These are phyloP conservation scores for Cryptocephalus moraei DNA, from an alignment of 2,888 invertebrate species.

Conservation along the genomic window DNA sequence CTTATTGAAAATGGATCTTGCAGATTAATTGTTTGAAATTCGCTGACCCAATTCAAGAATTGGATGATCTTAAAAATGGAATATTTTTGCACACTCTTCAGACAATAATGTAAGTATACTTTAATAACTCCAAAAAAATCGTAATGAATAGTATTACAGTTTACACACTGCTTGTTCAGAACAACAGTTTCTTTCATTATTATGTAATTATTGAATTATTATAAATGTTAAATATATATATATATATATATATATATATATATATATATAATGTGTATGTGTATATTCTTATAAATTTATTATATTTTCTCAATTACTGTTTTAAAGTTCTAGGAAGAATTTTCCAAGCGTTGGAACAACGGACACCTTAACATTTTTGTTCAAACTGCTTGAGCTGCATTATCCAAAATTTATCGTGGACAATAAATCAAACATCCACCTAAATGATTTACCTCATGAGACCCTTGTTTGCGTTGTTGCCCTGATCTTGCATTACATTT, in stretches of 20 bases:
- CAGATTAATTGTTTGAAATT: constrained; percentile 34
- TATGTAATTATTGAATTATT: no score
- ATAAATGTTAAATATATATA: no score
- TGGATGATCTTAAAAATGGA: constrained; percentile 26
- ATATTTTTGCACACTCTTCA: constrained; percentile 28
- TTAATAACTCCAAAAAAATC: no score
- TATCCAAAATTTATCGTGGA: constrained; percentile 24
- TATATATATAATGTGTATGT: not conserved
- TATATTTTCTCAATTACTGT: not conserved
- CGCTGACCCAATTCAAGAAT: constrained; percentile 17
- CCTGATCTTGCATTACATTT: constrained; percentile 34
- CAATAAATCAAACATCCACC: constrained; percentile 18
- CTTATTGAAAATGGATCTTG: constrained; percentile 7
- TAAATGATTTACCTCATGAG: constrained; percentile 17
- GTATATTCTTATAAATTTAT: not conserved
- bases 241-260: no score
- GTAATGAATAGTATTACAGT: no score
- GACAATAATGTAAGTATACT: constrained; percentile 28
- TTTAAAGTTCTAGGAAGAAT: constrained; percentile 17
- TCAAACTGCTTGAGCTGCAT: constrained; percentile 20
- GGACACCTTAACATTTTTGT: constrained; percentile 21
- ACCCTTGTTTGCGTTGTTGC: constrained; percentile 26
- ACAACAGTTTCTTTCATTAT: no score
- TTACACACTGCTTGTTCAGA: no score
- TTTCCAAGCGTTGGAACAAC: constrained; percentile 12